A percentile compares a stretch with the other conserved stretches of the same genome.
phyloP scores from a whole-genome alignment of 2,113 vertebrate genomes.

The Dendrocopos noguchii region DNA sequence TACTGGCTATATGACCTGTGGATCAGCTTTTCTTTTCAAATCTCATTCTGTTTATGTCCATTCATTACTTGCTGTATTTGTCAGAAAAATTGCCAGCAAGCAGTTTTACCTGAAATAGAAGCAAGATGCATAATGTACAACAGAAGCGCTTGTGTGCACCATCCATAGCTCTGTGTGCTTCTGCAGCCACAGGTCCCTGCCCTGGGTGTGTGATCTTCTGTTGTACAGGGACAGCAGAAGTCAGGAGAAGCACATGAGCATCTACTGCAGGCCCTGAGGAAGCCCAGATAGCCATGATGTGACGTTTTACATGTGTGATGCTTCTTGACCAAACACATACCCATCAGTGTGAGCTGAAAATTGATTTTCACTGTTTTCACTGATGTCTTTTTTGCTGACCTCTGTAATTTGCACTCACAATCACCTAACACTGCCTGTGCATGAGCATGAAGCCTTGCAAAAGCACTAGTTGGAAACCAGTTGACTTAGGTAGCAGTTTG shows the following conservation, averaged over 20 bases:
- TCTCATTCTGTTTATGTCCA: not conserved
- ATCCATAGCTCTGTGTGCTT: not conserved
- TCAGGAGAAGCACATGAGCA: not conserved
- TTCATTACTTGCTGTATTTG: constrained; percentile 1
- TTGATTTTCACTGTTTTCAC: not conserved
- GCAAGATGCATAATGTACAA: not conserved
- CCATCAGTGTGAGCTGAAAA: not conserved
- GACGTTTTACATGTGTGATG: not conserved
- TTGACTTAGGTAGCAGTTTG: not conserved
- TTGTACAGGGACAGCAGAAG: not conserved
- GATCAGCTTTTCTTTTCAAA: constrained; percentile 38
- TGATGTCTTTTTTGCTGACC: not conserved
- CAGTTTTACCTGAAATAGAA: not conserved
- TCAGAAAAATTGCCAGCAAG: not conserved
- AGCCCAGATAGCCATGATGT: not conserved
- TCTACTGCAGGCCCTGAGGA: not conserved
- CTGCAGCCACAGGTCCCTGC: not conserved
- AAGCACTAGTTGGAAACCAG: not conserved
- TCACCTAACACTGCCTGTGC: not conserved
- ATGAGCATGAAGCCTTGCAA: not conserved
- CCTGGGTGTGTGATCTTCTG: not conserved
- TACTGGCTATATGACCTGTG: constrained; percentile 22
- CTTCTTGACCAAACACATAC: not conserved
- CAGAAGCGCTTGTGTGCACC: not conserved
- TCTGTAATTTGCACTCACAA: not conserved